phyloP scores from a whole-genome alignment of 2,797 vertebrate genomes.

The Atherinosoma microstoma region DNA sequence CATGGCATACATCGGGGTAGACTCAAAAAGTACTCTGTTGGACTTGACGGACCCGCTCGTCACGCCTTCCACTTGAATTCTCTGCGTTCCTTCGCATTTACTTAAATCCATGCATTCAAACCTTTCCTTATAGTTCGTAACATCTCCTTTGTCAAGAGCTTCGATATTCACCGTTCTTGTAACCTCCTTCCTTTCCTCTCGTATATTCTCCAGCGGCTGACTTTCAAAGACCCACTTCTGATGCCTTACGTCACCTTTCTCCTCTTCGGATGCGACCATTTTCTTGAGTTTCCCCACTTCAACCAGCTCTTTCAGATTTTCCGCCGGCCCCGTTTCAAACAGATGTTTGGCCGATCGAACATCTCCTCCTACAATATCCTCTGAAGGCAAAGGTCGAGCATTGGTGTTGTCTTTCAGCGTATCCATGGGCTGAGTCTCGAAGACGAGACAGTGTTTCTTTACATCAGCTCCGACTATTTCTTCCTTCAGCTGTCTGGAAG shows the following conservation, averaged over 20 bases:
- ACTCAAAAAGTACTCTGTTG: conserved; percentile 93
- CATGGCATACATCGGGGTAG: conserved; percentile 91
- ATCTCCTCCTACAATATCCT: conserved; percentile 90
- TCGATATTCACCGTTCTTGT: conserved; percentile 88
- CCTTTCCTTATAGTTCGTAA: conserved; percentile 87
- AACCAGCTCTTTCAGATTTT: conserved; percentile 87
- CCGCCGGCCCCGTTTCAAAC: conserved; percentile 91
- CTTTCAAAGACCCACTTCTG: conserved; percentile 94
- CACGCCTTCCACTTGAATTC: conserved; percentile 90
- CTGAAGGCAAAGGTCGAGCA: conserved; percentile 65
- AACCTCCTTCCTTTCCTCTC: conserved; percentile 89
- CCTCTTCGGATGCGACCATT: conserved; percentile 86
- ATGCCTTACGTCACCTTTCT: conserved; percentile 91
- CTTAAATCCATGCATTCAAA: conserved; percentile 92
- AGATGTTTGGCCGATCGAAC: conserved; percentile 88
- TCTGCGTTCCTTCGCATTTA: conserved; percentile 85
- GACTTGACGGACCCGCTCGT: conserved; percentile 88
- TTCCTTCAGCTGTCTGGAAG: conserved; percentile 81
- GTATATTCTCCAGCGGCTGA: conserved; percentile 89
- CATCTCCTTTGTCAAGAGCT: conserved; percentile 89
- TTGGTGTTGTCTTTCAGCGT: conserved; percentile 86
- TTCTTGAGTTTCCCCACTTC: conserved; percentile 89
- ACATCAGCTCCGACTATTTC: conserved; percentile 89
- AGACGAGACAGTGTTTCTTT: conserved; percentile 88
- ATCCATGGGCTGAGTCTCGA: conserved; percentile 91